A percentile compares a stretch with the other conserved stretches of the same genome.
These are phyloP conservation scores for Julus scandinavius DNA, from an alignment of 2,888 invertebrate species.

Conservation along the genomic window DNA sequence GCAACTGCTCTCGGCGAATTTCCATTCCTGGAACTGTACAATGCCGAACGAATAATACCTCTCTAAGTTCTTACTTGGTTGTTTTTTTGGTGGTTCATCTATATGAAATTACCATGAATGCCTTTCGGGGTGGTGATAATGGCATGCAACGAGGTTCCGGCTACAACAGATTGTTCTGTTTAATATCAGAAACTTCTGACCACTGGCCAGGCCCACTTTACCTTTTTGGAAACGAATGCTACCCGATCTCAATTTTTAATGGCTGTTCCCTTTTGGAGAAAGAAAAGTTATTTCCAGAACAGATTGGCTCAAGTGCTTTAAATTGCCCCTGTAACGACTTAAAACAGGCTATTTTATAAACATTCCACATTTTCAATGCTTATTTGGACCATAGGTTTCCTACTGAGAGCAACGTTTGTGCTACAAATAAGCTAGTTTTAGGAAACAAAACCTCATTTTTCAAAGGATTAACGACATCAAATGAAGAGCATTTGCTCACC, in stretches of 20 bases:
- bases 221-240: background rate
- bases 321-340: too few relatives aligned
- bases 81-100: background rate
- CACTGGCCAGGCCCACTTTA: background rate
- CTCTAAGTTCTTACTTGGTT: background rate
- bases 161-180: background rate
- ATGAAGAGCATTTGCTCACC: too few relatives aligned
- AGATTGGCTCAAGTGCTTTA: too few relatives aligned
- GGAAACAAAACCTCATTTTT: too few relatives aligned
- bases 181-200: background rate
- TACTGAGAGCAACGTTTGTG: too few relatives aligned
- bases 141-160: slow-evolving; percentile 15
- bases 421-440: too few relatives aligned
- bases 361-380: too few relatives aligned
- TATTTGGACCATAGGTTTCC: too few relatives aligned
- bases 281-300: too few relatives aligned
- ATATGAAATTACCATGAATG: background rate
- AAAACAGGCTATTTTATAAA: too few relatives aligned
- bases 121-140: background rate
- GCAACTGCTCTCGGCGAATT: slow-evolving; percentile 36
- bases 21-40: slow-evolving; percentile 24
- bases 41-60: slow-evolving; percentile 9
- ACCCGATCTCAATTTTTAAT: background rate
- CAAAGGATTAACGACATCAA: too few relatives aligned
- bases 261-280: background rate